A percentile compares a stretch with the other conserved stretches of the same genome.
phyloP scores from a whole-genome alignment of 2,797 vertebrate species.

The Ataeniobius toweri region DNA sequence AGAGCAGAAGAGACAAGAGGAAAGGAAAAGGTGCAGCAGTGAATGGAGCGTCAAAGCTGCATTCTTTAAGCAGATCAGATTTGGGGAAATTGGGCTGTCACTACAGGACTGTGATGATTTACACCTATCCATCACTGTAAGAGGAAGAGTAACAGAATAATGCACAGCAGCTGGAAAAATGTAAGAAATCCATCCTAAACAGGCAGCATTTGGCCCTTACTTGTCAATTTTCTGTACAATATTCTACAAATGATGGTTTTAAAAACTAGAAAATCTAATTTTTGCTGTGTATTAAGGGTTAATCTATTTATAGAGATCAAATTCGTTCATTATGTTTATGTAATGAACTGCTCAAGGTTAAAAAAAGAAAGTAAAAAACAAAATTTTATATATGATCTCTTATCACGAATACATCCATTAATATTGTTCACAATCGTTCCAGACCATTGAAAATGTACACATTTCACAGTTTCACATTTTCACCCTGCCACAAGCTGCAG shows the following conservation, averaged over 20 bases:
- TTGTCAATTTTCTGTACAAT: neutral
- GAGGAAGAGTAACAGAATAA: slow-evolving; percentile 51
- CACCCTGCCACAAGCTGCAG: slow-evolving; percentile 78
- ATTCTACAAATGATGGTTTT: slow-evolving; percentile 8
- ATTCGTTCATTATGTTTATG: slow-evolving; percentile 2
- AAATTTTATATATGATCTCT: neutral
- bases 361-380: slow-evolving; percentile 3
- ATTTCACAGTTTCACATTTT: slow-evolving; percentile 23
- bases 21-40: slow-evolving; percentile 72
- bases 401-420: neutral
- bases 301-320: neutral
- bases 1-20: slow-evolving; percentile 37
- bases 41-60: slow-evolving; percentile 83
- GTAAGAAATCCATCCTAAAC: slow-evolving; percentile 29
- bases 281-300: neutral
- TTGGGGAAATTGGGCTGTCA: slow-evolving; percentile 99
- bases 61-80: slow-evolving; percentile 99
- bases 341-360: neutral
- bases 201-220: neutral
- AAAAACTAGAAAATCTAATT: neutral
- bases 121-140: slow-evolving; percentile 93
- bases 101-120: slow-evolving; percentile 96
- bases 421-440: neutral
- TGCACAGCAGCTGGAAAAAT: slow-evolving; percentile 51
- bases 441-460: neutral